A percentile compares a stretch with the other conserved stretches of the same genome.
These are phyloP conservation scores for Papilio demoleus DNA, from an alignment of 2,888 invertebrate genomes.

Conservation along the genomic window DNA sequence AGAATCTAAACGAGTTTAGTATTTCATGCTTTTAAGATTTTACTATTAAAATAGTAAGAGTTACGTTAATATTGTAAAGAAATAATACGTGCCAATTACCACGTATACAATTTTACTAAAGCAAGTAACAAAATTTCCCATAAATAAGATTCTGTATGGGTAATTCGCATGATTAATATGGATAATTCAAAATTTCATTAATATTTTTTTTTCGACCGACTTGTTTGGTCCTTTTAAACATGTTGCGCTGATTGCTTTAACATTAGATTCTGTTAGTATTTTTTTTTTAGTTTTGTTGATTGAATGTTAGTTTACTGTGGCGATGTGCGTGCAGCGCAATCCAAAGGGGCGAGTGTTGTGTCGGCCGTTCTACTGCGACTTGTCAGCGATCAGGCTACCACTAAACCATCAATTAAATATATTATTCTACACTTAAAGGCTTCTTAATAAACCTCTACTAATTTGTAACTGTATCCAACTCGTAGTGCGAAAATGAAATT, in stretches of 20 bases:
- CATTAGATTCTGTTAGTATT: not conserved
- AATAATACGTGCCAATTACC: not conserved
- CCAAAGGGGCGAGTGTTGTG: not conserved
- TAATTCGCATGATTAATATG: not conserved
- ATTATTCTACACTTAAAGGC: constrained; percentile 72
- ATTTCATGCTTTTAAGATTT: constrained; percentile 4
- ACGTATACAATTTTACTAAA: not conserved
- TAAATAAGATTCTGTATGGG: not conserved
- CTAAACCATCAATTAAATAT: constrained; percentile 77
- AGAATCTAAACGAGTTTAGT: not conserved
- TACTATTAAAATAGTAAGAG: not conserved
- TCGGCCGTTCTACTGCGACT: constrained; percentile 55
- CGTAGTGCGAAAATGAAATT: constrained; percentile 80
- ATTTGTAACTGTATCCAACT: constrained; percentile 78
- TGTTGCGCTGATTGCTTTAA: not conserved
- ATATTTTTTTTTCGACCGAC: not conserved
- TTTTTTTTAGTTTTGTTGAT: not conserved
- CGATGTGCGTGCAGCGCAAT: constrained; percentile 28
- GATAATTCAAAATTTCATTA: not conserved
- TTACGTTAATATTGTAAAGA: not conserved
- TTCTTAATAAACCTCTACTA: constrained; percentile 65
- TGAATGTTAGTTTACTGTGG: not conserved
- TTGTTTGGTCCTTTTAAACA: not conserved
- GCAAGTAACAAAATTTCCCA: not conserved
- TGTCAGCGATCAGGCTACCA: constrained; percentile 71